A percentile compares a stretch with the other conserved stretches of the same genome.
Evolutionary conservation across 2,888 invertebrate genomes (phyloP).

Genomic region (Acanthopleura granulata): DNA sequence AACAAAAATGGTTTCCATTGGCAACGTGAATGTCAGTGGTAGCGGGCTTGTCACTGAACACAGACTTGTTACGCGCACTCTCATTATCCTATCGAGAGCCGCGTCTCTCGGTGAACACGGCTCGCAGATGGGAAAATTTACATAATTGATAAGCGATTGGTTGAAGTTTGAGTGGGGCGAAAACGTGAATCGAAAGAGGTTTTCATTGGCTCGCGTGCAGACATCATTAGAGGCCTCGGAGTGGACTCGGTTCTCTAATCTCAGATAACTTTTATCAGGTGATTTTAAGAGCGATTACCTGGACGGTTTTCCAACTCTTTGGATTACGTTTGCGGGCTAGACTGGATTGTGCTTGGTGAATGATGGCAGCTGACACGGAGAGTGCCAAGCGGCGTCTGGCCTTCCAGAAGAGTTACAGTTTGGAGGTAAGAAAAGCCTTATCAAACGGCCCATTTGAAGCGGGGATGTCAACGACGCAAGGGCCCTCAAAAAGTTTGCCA

Average conservation of each 20-base stretch:
- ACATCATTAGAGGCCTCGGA: too few species aligned
- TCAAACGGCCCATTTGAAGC: too few species aligned
- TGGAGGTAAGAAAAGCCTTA: slow-evolving; percentile 49
- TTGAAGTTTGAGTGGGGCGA: not conserved
- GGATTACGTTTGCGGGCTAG: not conserved
- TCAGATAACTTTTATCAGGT: too few species aligned
- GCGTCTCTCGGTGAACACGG: too few species aligned
- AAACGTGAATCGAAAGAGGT: not conserved
- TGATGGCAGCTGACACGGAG: slow-evolving; percentile 39
- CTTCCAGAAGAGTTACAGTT: slow-evolving; percentile 65
- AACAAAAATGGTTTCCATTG: slow-evolving; percentile 17
- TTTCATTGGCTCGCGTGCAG: not conserved
- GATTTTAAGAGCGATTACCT: too few species aligned
- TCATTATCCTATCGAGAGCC: not conserved
- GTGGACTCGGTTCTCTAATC: too few species aligned
- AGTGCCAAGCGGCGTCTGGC: slow-evolving; percentile 57
- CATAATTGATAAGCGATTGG: slow-evolving; percentile 8
- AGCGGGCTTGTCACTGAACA: too few species aligned
- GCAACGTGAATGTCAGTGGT: slow-evolving; percentile 1
- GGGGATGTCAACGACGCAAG: too few species aligned
- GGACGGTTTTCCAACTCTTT: too few species aligned
- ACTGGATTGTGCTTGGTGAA: not conserved
- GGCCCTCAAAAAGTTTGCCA: too few species aligned
- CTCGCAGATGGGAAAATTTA: not conserved
- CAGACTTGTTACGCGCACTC: not conserved